Conservation (phyloP, 1,140 invertebrate genomes). For the Drosophila pruinosa region DNA sequence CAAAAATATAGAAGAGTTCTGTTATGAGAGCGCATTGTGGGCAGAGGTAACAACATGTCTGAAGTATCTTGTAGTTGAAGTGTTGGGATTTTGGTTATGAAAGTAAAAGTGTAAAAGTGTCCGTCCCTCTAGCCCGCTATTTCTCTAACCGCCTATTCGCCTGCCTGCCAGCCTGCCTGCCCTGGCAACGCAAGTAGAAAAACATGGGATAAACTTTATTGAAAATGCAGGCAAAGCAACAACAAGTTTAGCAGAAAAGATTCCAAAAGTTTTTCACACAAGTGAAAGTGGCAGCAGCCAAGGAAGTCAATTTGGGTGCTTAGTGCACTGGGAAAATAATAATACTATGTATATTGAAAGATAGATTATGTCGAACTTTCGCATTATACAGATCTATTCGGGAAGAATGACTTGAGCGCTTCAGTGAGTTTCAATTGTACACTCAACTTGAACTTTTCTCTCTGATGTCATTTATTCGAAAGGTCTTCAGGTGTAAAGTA, state of each 20-base stretch:
- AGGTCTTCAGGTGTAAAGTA: background rate
- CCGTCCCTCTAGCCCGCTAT: background rate
- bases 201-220: conserved; percentile 56
- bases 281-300: conserved; percentile 54
- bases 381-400: background rate
- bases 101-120: conserved; percentile 60
- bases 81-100: conserved; percentile 65
- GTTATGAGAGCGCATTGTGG: background rate
- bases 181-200: conserved; percentile 10
- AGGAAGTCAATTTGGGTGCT: conserved; percentile 33
- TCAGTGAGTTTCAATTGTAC: background rate
- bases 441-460: background rate
- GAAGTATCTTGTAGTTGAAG: conserved; percentile 25
- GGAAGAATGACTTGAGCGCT: background rate
- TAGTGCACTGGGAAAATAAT: conserved; percentile 6
- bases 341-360: conserved; percentile 16
- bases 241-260: conserved; percentile 34
- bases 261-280: conserved; percentile 64
- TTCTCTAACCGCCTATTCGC: background rate
- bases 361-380: conserved; percentile 7
- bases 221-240: conserved; percentile 35
- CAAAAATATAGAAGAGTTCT: background rate
- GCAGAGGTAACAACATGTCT: conserved; percentile 37
- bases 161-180: background rate
- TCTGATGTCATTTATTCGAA: background rate